Conservation (phyloP, 2,888 invertebrate species). For the Esperia sulphurella region DNA sequence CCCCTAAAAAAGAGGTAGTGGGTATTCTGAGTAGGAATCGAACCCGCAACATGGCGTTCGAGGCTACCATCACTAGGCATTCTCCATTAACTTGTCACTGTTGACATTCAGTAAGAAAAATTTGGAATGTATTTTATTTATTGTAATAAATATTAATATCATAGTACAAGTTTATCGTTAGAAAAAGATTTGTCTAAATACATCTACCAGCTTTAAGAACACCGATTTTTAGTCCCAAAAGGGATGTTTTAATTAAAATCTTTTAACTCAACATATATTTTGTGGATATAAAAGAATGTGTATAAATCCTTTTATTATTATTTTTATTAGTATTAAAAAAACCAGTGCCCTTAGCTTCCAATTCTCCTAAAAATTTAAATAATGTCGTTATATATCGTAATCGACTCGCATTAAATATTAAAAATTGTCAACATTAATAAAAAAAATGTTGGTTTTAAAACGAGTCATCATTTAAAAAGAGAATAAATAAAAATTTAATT, state of each 20-base stretch:
- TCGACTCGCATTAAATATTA: slow-evolving; percentile 15
- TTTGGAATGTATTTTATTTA: slow-evolving; percentile 49
- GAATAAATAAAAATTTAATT: slow-evolving; percentile 15
- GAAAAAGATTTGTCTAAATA: slow-evolving; percentile 9
- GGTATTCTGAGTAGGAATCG: too few species aligned
- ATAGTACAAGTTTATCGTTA: slow-evolving; percentile 3
- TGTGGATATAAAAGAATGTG: background rate
- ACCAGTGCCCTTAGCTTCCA: background rate
- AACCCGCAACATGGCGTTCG: too few species aligned
- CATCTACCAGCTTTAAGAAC: background rate
- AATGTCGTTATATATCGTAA: slow-evolving; percentile 13
- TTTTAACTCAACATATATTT: background rate
- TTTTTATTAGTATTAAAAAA: background rate
- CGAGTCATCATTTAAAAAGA: slow-evolving; percentile 15
- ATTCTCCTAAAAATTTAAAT: slow-evolving; percentile 21
- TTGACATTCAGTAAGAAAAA: slow-evolving; percentile 32
- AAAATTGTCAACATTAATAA: slow-evolving; percentile 21
- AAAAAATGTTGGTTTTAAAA: slow-evolving; percentile 7
- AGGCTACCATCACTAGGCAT: too few species aligned
- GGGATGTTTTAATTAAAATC: background rate
- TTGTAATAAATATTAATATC: slow-evolving; percentile 14
- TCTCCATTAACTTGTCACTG: background rate
- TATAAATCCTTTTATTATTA: background rate
- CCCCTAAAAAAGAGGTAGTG: too few species aligned
- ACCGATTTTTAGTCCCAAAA: slow-evolving; percentile 6